These are phyloP conservation scores for Silurus lanzhouensis DNA, from an alignment of 2,797 vertebrate species.

Conservation along the genomic window DNA sequence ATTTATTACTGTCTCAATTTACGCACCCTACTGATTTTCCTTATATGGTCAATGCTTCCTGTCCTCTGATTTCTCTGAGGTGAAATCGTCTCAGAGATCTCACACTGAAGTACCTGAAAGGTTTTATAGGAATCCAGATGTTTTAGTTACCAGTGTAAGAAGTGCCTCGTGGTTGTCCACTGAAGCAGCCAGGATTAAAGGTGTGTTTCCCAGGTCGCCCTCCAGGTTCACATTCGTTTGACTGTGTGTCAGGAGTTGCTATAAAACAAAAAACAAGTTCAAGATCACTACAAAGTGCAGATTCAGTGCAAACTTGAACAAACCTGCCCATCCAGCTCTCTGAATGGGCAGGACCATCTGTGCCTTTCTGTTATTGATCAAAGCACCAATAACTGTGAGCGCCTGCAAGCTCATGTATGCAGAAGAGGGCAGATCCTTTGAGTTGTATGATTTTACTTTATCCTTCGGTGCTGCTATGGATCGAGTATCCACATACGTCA, in stretches of 20 bases:
- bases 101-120: not conserved
- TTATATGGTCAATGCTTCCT: slow-evolving; percentile 18
- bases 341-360: not conserved
- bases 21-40: not conserved
- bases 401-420: not conserved
- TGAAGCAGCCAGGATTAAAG: slow-evolving; percentile 76
- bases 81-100: not conserved
- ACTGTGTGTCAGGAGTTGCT: slow-evolving; percentile 76
- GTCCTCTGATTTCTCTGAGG: not conserved
- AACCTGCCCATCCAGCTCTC: not conserved
- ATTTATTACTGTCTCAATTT: not conserved
- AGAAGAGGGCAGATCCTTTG: not conserved
- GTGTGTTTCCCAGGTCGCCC: slow-evolving; percentile 83
- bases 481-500: too few species aligned
- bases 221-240: slow-evolving; percentile 77
- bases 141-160: slow-evolving; percentile 72
- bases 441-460: not conserved
- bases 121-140: not conserved
- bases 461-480: not conserved
- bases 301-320: not conserved
- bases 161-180: slow-evolving; percentile 81
- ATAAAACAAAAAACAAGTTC: slow-evolving; percentile 3
- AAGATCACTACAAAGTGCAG: too few species aligned
- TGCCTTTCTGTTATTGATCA: not conserved
- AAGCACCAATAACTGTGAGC: not conserved